Conservation (phyloP, 2,888 invertebrate genomes). For the Iphiclides podalirius region DNA sequence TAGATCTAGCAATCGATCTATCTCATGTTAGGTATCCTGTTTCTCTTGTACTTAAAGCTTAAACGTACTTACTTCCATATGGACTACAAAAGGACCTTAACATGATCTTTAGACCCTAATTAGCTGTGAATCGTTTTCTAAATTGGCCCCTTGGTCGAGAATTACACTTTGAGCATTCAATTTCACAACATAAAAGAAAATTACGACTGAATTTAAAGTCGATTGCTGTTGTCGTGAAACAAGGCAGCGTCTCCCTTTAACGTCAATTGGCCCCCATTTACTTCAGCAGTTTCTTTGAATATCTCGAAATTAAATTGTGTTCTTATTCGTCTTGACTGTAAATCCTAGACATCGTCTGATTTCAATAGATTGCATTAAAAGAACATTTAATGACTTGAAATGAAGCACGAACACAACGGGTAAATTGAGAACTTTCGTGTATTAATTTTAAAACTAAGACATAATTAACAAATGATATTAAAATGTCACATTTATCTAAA, state of each 20-base stretch:
- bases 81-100: background rate
- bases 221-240: constrained; percentile 43
- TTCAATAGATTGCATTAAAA: no score
- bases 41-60: no score
- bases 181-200: constrained; percentile 21
- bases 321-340: constrained; percentile 12
- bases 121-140: background rate
- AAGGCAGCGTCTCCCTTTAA: constrained; percentile 32
- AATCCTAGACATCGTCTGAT: constrained; percentile 13
- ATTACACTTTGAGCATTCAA: constrained; percentile 18
- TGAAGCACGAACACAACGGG: no score
- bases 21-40: no score
- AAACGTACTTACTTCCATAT: no score
- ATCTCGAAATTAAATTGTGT: constrained; percentile 11
- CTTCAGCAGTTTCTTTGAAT: constrained; percentile 19
- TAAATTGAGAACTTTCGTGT: no score
- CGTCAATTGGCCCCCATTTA: constrained; percentile 33
- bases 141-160: background rate
- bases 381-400: no score
- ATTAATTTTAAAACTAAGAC: no score
- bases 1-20: no score
- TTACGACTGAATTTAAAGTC: constrained; percentile 21
- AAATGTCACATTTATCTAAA: no score
- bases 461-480: no score
- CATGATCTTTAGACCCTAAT: background rate